These are phyloP conservation scores for Drosophila dives DNA, from an alignment of 2,888 invertebrate genomes.

Conservation along the genomic window DNA sequence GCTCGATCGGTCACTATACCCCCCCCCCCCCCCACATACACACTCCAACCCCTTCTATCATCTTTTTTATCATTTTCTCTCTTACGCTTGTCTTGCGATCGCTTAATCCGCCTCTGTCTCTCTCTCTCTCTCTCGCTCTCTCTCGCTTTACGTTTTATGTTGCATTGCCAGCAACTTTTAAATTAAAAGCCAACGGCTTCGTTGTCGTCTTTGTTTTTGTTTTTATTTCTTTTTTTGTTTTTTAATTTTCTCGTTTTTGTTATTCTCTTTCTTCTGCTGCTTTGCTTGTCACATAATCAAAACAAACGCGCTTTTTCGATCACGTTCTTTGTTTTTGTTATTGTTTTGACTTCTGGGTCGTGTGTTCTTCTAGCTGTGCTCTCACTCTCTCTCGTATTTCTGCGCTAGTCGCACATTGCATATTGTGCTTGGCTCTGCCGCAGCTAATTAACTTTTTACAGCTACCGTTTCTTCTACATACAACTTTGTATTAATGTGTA, in stretches of 20 bases:
- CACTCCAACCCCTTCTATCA: background rate
- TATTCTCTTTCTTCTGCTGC: conserved; percentile 34
- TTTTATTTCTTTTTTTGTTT: conserved; percentile 24
- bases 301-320: conserved; percentile 74
- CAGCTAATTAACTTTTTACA: conserved; percentile 70
- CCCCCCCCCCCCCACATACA: background rate
- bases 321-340: conserved; percentile 66
- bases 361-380: conserved; percentile 31
- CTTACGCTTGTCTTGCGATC: conserved; percentile 13
- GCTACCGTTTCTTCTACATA: conserved; percentile 63
- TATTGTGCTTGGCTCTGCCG: conserved; percentile 23
- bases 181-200: conserved; percentile 60
- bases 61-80: conserved; percentile 14
- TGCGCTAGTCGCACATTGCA: background rate
- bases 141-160: conserved; percentile 48
- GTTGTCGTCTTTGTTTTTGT: conserved; percentile 6
- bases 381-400: conserved; percentile 27
- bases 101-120: conserved; percentile 10
- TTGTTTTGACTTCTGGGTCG: conserved; percentile 53
- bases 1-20: conserved; percentile 14
- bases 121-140: conserved; percentile 27
- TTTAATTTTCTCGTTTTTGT: conserved; percentile 25
- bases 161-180: conserved; percentile 61
- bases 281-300: conserved; percentile 72
- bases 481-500: background rate